These are phyloP conservation scores for Pseudolycoriella hygida DNA, from an alignment of 2,888 invertebrate genomes.

Conservation along the genomic window DNA sequence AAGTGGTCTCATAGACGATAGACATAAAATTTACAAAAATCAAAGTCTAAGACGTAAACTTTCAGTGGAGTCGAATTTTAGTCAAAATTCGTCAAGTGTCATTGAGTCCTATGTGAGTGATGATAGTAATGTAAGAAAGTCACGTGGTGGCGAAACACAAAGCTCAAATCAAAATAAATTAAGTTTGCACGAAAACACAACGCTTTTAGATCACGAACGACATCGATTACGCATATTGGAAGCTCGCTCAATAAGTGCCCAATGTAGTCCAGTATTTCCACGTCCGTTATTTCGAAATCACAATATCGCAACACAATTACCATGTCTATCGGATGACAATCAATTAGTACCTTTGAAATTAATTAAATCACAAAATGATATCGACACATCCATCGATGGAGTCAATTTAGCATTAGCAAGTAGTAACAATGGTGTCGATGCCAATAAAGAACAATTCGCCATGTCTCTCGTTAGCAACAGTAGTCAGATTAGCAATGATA, in stretches of 20 bases:
- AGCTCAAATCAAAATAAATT: conserved; percentile 3
- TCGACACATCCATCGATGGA: conserved; percentile 27
- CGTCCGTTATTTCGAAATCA: neutral
- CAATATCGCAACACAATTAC: neutral
- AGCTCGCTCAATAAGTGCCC: conserved; percentile 29
- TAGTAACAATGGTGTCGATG: neutral
- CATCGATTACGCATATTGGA: conserved; percentile 23
- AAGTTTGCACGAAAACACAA: neutral
- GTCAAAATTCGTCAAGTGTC: neutral
- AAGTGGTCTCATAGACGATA: neutral
- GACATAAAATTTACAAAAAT: neutral
- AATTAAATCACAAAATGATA: neutral
- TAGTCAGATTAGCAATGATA: conserved; percentile 4
- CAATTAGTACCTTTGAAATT: neutral
- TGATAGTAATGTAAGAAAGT: neutral
- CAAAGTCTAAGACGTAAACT: neutral
- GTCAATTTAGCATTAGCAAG: conserved; percentile 26
- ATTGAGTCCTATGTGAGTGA: conserved; percentile 3
- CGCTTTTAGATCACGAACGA: conserved; percentile 12
- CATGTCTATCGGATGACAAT: neutral
- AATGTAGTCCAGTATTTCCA: conserved; percentile 26
- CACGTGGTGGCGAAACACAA: neutral
- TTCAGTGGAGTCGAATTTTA: neutral
- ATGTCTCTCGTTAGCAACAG: neutral
- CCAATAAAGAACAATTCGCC: neutral